Evolutionary conservation across 2,888 invertebrate species (phyloP).

Genomic region (Glaucopsyche alexis): DNA sequence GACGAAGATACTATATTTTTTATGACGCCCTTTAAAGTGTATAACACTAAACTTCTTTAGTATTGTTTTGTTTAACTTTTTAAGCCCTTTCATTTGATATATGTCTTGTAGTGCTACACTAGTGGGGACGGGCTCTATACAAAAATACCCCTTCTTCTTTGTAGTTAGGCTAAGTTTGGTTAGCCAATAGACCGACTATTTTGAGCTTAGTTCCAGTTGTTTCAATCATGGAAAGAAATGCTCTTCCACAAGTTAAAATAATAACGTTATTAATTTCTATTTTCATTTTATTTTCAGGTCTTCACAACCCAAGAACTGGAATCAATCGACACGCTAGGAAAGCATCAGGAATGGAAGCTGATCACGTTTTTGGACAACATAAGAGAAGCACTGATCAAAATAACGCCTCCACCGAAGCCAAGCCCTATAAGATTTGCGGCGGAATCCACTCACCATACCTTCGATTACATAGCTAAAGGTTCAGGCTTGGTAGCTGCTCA

Average conservation of each 20-base stretch:
- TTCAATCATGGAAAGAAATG: neutral
- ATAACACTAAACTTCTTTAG: no score
- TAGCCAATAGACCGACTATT: neutral
- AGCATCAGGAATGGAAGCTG: slow-evolving; percentile 78
- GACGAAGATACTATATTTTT: no score
- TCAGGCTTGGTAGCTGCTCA: slow-evolving; percentile 81
- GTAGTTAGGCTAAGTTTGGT: neutral
- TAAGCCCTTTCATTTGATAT: no score
- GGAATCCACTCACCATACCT: slow-evolving; percentile 63
- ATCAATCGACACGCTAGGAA: slow-evolving; percentile 66
- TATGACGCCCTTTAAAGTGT: no score
- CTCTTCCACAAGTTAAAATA: neutral
- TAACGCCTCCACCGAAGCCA: slow-evolving; percentile 60
- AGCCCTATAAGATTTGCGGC: slow-evolving; percentile 54
- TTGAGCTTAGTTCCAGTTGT: neutral
- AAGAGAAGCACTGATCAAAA: slow-evolving; percentile 65
- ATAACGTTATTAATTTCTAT: neutral
- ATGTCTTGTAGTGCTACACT: no score
- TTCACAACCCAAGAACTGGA: slow-evolving; percentile 80
- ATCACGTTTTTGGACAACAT: slow-evolving; percentile 75
- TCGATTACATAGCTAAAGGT: slow-evolving; percentile 80
- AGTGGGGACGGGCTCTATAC: no score
- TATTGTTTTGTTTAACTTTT: no score
- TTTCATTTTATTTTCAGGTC: slow-evolving; percentile 63
- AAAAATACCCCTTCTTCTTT: no score